Conservation (phyloP, 2,888 invertebrate species). For the Scaptomyza polygonia region DNA sequence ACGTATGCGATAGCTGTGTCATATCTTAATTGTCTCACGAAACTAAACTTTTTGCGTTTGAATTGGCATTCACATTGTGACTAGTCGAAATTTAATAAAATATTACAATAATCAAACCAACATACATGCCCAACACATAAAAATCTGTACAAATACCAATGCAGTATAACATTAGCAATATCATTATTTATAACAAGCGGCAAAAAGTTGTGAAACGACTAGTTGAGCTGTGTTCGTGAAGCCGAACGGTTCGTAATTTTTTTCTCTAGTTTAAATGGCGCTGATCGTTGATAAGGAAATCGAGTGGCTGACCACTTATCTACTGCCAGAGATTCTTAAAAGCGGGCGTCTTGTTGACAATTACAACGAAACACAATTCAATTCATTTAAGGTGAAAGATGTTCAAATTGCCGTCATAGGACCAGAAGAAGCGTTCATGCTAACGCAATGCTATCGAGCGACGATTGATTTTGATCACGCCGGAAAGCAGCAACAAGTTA, state of each 20-base stretch:
- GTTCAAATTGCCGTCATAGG: slow-evolving; percentile 67
- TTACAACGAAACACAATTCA: slow-evolving; percentile 23
- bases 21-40: too few species aligned
- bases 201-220: not conserved
- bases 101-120: slow-evolving; percentile 9
- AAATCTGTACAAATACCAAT: not conserved
- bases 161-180: not conserved
- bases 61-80: not conserved
- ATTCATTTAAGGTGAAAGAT: slow-evolving; percentile 53
- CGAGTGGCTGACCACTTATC: slow-evolving; percentile 57
- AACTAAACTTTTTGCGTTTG: not conserved
- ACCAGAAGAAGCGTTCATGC: slow-evolving; percentile 77
- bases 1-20: too few species aligned
- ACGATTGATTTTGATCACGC: slow-evolving; percentile 60
- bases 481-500: slow-evolving; percentile 35
- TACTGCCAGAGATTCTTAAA: slow-evolving; percentile 64
- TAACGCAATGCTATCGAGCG: slow-evolving; percentile 78
- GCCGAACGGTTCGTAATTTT: slow-evolving; percentile 16
- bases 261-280: slow-evolving; percentile 30
- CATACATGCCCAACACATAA: not conserved
- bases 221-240: slow-evolving; percentile 24
- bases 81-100: not conserved
- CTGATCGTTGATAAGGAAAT: slow-evolving; percentile 51
- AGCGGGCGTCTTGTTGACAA: slow-evolving; percentile 51
- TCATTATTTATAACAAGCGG: slow-evolving; percentile 7